Evolutionary conservation across 1,140 invertebrate genomes (phyloP).

Genomic region (Leptonema lineaticorne): DNA sequence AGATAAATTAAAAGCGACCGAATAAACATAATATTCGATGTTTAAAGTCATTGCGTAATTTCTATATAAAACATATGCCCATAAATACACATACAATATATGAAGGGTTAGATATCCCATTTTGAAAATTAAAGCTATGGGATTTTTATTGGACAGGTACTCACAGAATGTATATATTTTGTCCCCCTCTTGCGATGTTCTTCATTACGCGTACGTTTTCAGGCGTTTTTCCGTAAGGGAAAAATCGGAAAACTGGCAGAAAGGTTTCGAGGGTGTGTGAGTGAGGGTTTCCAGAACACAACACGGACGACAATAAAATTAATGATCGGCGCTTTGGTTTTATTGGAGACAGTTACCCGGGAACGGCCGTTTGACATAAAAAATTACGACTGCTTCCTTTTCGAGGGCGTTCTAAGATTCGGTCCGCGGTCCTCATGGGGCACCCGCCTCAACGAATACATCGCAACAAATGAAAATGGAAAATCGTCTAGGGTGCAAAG

Average conservation of each 20-base stretch:
- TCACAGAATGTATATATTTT: background rate
- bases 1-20: no score
- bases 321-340: constrained; percentile 41
- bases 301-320: constrained; percentile 37
- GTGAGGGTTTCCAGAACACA: background rate
- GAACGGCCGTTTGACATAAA: constrained; percentile 41
- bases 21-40: no score
- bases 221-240: no score
- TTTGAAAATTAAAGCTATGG: background rate
- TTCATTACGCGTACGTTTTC: constrained; percentile 1
- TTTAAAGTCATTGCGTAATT: no score
- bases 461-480: constrained; percentile 35
- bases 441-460: background rate
- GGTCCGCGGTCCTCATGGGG: background rate
- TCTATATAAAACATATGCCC: no score
- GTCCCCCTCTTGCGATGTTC: no score
- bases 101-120: background rate
- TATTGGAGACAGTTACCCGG: constrained; percentile 40
- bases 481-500: constrained; percentile 20
- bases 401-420: constrained; percentile 12
- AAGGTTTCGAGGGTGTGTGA: background rate
- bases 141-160: background rate
- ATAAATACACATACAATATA: no score
- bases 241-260: background rate
- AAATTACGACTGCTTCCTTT: constrained; percentile 39